Conservation (phyloP, 2,888 invertebrate species). For the Hirudinaria manillensis region DNA sequence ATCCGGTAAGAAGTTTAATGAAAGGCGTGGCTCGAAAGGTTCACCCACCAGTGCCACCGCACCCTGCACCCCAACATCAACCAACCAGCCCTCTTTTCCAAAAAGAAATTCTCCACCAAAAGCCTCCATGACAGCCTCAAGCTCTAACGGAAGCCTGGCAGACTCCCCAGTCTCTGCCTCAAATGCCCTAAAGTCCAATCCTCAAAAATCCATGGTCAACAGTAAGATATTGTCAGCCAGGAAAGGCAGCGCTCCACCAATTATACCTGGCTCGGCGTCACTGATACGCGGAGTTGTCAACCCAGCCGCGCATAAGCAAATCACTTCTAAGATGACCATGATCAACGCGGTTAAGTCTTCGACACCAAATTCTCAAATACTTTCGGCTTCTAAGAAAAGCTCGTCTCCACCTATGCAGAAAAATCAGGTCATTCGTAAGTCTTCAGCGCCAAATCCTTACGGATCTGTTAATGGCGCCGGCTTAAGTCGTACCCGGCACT, state of each 20-base stretch:
- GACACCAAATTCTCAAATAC: background rate
- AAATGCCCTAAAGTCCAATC: background rate
- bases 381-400: background rate
- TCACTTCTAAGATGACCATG: background rate
- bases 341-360: background rate
- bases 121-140: slow-evolving; percentile 12
- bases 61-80: slow-evolving; percentile 3
- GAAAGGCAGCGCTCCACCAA: slow-evolving; percentile 4
- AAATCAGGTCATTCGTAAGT: background rate
- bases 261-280: background rate
- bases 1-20: background rate
- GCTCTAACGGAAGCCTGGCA: background rate
- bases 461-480: background rate
- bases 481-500: background rate
- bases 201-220: too few relatives aligned
- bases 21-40: background rate
- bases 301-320: background rate
- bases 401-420: slow-evolving; percentile 2
- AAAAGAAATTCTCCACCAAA: slow-evolving; percentile 1
- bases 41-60: background rate
- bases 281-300: background rate
- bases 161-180: background rate
- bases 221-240: background rate
- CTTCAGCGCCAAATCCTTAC: slow-evolving; percentile 6
- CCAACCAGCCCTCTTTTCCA: background rate